Conservation (phyloP, 2,113 vertebrate genomes). For the Triplophysa tibetana region DNA sequence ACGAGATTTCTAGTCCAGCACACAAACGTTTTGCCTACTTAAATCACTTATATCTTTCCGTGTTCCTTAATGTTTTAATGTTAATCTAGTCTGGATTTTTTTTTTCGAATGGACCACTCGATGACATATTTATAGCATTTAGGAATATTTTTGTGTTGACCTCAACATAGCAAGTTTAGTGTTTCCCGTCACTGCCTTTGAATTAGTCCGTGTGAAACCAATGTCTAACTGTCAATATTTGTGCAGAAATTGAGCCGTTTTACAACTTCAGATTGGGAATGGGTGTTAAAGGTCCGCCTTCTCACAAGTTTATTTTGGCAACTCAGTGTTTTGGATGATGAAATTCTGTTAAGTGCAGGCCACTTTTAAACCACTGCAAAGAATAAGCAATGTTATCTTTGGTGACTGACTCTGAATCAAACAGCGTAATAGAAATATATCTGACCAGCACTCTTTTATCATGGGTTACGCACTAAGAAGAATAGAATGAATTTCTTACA, state of each 20-base stretch:
- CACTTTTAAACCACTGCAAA: background rate
- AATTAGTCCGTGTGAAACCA: slow-evolving; percentile 41
- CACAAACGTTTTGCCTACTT: background rate
- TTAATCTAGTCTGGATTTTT: slow-evolving; percentile 5
- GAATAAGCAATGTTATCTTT: background rate
- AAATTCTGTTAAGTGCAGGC: background rate
- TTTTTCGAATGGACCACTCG: background rate
- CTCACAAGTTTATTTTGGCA: slow-evolving; percentile 36
- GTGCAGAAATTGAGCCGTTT: slow-evolving; percentile 21
- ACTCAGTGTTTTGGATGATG: slow-evolving; percentile 2
- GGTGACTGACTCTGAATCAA: slow-evolving; percentile 2
- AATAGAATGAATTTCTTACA: too few relatives aligned
- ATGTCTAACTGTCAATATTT: slow-evolving; percentile 44
- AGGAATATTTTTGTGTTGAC: slow-evolving; percentile 47
- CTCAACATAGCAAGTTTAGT: slow-evolving; percentile 29
- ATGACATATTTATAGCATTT: slow-evolving; percentile 23
- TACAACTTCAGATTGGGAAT: slow-evolving; percentile 9
- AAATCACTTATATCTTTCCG: slow-evolving; percentile 4
- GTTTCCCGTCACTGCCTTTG: slow-evolving; percentile 43
- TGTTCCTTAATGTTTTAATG: slow-evolving; percentile 32
- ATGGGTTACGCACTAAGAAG: too few relatives aligned
- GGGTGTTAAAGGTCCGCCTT: background rate
- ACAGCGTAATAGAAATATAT: background rate
- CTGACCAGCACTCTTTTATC: too few relatives aligned
- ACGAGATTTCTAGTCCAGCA: background rate